Base-by-base conservation (phyloP, 2,888 invertebrate species). In the Parnassius smintheus region DNA sequence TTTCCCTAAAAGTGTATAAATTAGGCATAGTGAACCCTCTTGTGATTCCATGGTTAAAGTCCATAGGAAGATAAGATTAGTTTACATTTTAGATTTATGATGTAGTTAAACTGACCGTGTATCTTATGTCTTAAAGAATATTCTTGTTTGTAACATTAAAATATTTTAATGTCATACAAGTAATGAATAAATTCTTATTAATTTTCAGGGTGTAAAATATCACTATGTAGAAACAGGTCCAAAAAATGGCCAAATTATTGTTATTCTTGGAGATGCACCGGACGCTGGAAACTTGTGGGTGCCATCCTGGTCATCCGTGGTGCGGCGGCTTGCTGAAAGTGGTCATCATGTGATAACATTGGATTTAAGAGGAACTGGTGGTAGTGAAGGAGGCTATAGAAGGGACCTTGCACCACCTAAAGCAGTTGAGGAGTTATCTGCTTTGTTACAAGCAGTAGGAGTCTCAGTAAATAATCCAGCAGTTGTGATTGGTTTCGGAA, bases 161-260 rank as follows among this genome's bases (percentile, higher is more conserved):
- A 35, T 35, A 35, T 35, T 35, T 35, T 35, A 55, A 11, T 13
- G 13, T 48, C 12, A 48, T 49, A 13, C 1, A 53, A 11, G 12
- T 13, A 22, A 10, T 59, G 25, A 49, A 25, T 25, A 41, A 11
- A 18, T 48, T 41, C 41, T 13, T 25, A 8, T 56, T 22, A n/a
- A 44, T 48, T 65, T 70, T 77, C 78, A 91, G 91, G 89, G 88
- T 9, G 88, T 88, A 13, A 91, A 91, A 80, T 91, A 91, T 69
- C 91, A 91, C 69, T 91, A 91, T 71, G 88, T 91, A 18, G 88
- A 90, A 75, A 86, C 86, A 2, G 91, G 91, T 0, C 85, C 87
- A 1, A 85, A 81, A 68, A 72, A 75, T 12, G 89, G 89, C 0
- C 78, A 79, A 61, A 69, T 80, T 45, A 80, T 89, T 0, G 72